Base-by-base conservation (phyloP, 2,888 invertebrate species). In the Lymantria monacha region DNA sequence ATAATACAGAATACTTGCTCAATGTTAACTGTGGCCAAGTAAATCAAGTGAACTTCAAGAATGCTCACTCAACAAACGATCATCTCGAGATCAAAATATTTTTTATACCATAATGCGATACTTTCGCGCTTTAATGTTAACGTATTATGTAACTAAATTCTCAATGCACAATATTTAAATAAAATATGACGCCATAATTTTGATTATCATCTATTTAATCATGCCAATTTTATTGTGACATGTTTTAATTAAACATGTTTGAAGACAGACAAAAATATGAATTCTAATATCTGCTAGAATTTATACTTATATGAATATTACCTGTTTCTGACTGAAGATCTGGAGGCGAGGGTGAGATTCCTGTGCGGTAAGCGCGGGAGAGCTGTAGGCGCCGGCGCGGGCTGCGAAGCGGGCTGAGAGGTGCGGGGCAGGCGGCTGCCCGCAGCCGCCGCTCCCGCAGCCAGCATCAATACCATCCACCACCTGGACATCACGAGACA, bases 371-470 rank as follows among this genome's bases (percentile, higher is more conserved):
- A 78, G 30, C 83, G 78, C 87, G 85, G 93, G 62, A 93, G 91
- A 59, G 94, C 85, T 47, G 94, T 63, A 85, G 83, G 93, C 63
- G 94, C 92, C 74, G 94, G 92, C 62, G 94, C 79, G 43, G 93
- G 86, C 61, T 92, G 81, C 68, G 93, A 77, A 65, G 78, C 81
- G 69, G 83, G 79, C 72, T 76, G 81, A 64, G 83, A 87, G 70
- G 86, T 87, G 61, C 87, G 82, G 69, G 88, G 87, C 77, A 85
- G 71, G 71, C 88, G 85, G 63, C 83, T 79, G 57, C 85, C 88
- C 65, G 84, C 87, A 70, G 88, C 88, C 73, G 80, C 83, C 69
- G 78, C 84, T 59, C 79, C 76, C 63, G 79, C 53, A 33, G 49
- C 85, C 69, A 83, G 66, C 70, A 87, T 56, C 81, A 86, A 74